These are phyloP conservation scores for Netelia fuscicornis DNA, from an alignment of 2,888 invertebrate genomes.

Conservation along the genomic window DNA sequence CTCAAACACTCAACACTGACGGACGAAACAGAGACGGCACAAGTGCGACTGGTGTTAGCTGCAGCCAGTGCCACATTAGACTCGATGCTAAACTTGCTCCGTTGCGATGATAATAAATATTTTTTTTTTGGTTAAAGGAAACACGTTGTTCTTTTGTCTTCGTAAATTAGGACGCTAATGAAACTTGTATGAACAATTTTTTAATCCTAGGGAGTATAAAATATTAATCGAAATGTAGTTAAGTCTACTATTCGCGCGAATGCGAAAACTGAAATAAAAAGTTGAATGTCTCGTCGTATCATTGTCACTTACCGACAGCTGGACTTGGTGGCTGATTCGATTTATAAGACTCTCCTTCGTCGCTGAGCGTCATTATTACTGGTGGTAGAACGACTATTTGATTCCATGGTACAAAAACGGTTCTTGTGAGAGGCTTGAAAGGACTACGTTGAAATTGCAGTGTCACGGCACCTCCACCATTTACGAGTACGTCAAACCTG, in stretches of 20 bases:
- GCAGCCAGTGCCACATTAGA: background rate
- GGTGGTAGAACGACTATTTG: constrained; percentile 97
- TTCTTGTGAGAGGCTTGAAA: constrained; percentile 94
- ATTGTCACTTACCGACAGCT: constrained; percentile 81
- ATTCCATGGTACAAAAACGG: constrained; percentile 99
- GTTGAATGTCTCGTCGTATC: constrained; percentile 44
- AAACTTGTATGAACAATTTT: constrained; percentile 26
- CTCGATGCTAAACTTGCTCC: no score
- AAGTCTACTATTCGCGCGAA: constrained; percentile 14
- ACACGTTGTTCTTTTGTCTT: background rate
- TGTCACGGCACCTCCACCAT: constrained; percentile 99
- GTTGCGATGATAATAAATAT: no score
- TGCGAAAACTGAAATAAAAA: constrained; percentile 39
- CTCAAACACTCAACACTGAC: constrained; percentile 78
- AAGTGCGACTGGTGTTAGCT: constrained; percentile 17
- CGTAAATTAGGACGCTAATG: background rate
- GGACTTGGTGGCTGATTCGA: constrained; percentile 83
- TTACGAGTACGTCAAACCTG: constrained; percentile 98
- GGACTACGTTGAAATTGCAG: constrained; percentile 98
- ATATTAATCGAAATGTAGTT: constrained; percentile 2
- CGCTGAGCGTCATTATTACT: constrained; percentile 94
- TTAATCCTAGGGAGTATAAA: constrained; percentile 34
- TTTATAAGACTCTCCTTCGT: constrained; percentile 86
- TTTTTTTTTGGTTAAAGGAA: background rate
- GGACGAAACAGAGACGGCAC: constrained; percentile 80